Evolutionary conservation across 2,888 invertebrate species (phyloP), one percentile per base, ranked within the genome.

Genomic region (Troides oblongomaculatus): DNA sequence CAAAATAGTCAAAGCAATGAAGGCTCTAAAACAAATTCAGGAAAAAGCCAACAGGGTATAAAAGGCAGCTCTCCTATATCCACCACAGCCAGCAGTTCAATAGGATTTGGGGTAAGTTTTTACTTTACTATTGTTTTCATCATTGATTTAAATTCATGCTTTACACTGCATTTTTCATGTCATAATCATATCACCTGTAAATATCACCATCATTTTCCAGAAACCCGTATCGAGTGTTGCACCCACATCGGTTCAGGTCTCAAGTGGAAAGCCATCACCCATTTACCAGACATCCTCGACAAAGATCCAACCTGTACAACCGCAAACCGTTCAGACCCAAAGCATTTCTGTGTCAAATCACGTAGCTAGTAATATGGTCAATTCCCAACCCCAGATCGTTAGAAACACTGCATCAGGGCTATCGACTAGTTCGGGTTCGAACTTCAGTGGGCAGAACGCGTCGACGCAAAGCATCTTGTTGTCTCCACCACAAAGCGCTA

Each of bases 221-320:
- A 97, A 97, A 87, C 97, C 97, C 72, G 95, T 97, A 74, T 97
- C 97, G 85, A 97, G 97, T 88, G 97, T 97, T 73, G 97, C 97
- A 75, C 97, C 97, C 73, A 96, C 95, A 74, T 95, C 95, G 66
- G 94, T 96, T 80, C 94, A 94, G 86, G 94, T 94, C 77, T 86
- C 91, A 72, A 90, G 93, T 75, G 94, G 94, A 78, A 95, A 95
- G 87, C 94, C 95, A 72, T 96, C 96, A 78, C 95, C 95, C 81
- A 95, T 96, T 76, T 96, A 96, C 90, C 96, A 96, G 89, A 96
- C 96, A 73, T 96, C 96, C 69, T 96, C 96, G 78, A 96, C 96
- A 78, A 96, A 96, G 90, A 95, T 96, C 73, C 96, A 96, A 87
- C 96, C 96, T 64, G 96, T 96, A 73, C 96, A 96, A 89, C 96